phyloP scores from a whole-genome alignment of 2,797 vertebrate species.

The Paratrypauchen microcephalus region DNA sequence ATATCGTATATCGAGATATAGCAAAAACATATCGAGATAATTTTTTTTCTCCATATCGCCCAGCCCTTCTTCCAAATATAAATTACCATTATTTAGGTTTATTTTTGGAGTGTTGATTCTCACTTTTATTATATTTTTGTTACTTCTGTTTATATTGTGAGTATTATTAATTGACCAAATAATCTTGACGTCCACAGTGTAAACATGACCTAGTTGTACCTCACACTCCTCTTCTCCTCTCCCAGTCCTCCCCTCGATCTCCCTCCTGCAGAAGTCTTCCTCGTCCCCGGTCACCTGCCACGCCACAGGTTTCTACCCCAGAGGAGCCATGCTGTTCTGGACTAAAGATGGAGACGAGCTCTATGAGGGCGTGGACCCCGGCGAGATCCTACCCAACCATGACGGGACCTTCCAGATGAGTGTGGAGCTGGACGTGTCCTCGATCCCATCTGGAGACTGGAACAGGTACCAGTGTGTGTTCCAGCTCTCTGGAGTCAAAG shows the following conservation, averaged over 20 bases:
- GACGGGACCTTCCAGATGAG: constrained; percentile 65
- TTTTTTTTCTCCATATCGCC: too few species aligned
- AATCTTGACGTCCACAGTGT: not conserved
- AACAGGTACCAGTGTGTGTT: constrained; percentile 25
- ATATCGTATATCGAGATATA: too few species aligned
- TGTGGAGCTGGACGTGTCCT: constrained; percentile 10
- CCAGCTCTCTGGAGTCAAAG: constrained; percentile 14
- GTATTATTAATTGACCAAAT: not conserved
- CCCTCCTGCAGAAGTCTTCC: constrained; percentile 32
- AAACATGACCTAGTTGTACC: not conserved
- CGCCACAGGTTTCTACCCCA: constrained; percentile 63
- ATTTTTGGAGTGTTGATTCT: not conserved
- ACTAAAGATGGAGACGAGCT: constrained; percentile 29
- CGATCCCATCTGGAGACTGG: constrained; percentile 34
- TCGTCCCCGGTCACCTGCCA: constrained; percentile 46
- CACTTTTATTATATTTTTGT: too few species aligned
- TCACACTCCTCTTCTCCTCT: not conserved
- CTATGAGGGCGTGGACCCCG: constrained; percentile 36
- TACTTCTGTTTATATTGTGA: too few species aligned
- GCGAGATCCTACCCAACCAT: constrained; percentile 53
- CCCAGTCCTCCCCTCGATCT: constrained; percentile 39
- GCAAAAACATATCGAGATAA: too few species aligned
- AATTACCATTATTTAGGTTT: not conserved
- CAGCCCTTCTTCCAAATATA: too few species aligned
- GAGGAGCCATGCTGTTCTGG: constrained; percentile 11